These are phyloP conservation scores for Sebastes wilsoni DNA, from an alignment of 2,797 vertebrate genomes.

Conservation along the genomic window DNA sequence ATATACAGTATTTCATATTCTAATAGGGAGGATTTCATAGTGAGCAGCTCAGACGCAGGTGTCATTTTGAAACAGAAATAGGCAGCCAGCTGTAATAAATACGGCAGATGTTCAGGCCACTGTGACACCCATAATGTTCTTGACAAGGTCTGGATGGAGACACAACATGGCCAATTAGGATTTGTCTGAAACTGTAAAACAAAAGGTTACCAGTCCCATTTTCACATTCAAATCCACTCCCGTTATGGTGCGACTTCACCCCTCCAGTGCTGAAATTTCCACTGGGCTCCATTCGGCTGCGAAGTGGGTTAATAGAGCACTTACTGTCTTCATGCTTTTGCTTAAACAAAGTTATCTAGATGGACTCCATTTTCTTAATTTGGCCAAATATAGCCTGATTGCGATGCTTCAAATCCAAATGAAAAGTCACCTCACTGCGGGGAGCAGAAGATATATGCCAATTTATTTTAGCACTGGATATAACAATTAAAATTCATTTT, in stretches of 20 bases:
- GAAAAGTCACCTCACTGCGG: slow-evolving; percentile 48
- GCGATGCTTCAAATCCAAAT: slow-evolving; percentile 35
- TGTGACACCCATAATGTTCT: slow-evolving; percentile 28
- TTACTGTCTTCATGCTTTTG: slow-evolving; percentile 40
- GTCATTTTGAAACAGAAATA: slow-evolving; percentile 46
- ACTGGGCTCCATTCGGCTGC: slow-evolving; percentile 18
- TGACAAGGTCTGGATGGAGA: slow-evolving; percentile 22
- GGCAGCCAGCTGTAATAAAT: slow-evolving; percentile 52
- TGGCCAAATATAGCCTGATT: slow-evolving; percentile 43
- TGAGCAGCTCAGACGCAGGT: slow-evolving; percentile 37
- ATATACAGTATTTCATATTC: slow-evolving; percentile 56
- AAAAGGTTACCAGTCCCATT: slow-evolving; percentile 8
- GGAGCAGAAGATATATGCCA: slow-evolving; percentile 40
- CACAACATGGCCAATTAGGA: slow-evolving; percentile 35
- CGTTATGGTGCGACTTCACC: slow-evolving; percentile 1
- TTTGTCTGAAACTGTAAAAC: slow-evolving; percentile 12
- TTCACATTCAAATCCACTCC: slow-evolving; percentile 34
- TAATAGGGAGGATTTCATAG: slow-evolving; percentile 43
- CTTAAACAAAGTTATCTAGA: slow-evolving; percentile 52
- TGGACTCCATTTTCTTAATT: slow-evolving; percentile 54
- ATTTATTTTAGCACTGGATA: slow-evolving; percentile 64
- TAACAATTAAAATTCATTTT: slow-evolving; percentile 79
- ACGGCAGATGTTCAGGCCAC: slow-evolving; percentile 38
- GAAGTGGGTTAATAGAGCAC: slow-evolving; percentile 58
- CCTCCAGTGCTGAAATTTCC: slow-evolving; percentile 24